Conservation (phyloP, 2,113 vertebrate species). For the Brachypteracias leptosomus region DNA sequence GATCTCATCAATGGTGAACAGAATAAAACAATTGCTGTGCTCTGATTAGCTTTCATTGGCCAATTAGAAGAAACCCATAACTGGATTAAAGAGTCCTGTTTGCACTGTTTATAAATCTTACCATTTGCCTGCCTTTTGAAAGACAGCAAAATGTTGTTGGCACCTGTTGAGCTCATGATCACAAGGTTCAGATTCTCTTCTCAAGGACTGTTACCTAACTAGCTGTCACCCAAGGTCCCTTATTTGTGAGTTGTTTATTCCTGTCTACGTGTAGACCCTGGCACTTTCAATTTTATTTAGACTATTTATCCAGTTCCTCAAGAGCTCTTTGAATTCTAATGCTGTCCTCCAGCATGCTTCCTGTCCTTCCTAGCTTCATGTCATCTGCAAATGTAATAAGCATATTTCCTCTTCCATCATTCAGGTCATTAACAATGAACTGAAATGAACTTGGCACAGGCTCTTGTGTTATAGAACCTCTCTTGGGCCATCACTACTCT, state of each 20-base stretch:
- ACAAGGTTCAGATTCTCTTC: not conserved
- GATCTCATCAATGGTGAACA: not conserved
- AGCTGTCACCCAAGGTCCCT: slow-evolving; percentile 1
- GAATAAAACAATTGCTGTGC: not conserved
- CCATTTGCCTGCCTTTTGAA: not conserved
- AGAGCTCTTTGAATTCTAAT: slow-evolving; percentile 50
- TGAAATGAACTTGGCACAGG: not conserved
- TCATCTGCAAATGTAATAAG: slow-evolving; percentile 22
- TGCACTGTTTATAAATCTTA: not conserved
- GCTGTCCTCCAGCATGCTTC: not conserved
- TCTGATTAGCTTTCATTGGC: not conserved
- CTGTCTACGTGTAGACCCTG: not conserved
- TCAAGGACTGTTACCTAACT: slow-evolving; percentile 26
- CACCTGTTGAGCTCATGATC: not conserved
- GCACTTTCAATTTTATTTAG: slow-evolving; percentile 45
- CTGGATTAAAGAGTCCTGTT: not conserved
- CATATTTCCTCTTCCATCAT: slow-evolving; percentile 17
- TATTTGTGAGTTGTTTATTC: slow-evolving; percentile 24
- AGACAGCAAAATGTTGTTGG: not conserved
- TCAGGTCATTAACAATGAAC: not conserved
- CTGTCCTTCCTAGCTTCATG: not conserved
- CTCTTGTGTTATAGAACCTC: not conserved
- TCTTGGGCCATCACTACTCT: not conserved
- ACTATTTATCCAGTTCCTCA: slow-evolving; percentile 25
- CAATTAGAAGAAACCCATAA: not conserved